phyloP scores from a whole-genome alignment of 2,797 vertebrate species.

The Poeciliopsis gracilis region DNA sequence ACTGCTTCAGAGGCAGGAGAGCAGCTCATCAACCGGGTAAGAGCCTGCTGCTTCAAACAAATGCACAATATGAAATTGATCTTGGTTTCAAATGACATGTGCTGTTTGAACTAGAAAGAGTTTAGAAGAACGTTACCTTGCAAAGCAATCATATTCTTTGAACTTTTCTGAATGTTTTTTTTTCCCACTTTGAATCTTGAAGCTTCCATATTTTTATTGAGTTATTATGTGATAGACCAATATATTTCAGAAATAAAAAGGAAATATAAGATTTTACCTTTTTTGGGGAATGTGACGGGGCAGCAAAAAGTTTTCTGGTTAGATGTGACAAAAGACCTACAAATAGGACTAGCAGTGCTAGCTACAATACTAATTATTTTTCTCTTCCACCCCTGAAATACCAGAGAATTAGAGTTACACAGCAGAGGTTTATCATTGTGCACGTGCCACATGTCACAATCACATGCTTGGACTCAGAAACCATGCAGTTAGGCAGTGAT shows the following conservation, averaged over 20 bases:
- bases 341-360: slow-evolving; percentile 11
- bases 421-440: slow-evolving; percentile 52
- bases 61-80: slow-evolving; percentile 8
- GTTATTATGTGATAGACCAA: neutral
- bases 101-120: neutral
- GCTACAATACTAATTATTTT: slow-evolving; percentile 46
- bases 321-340: neutral
- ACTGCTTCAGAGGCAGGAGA: slow-evolving; percentile 97
- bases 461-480: slow-evolving; percentile 42
- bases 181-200: neutral
- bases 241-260: neutral
- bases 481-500: slow-evolving; percentile 19
- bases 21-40: slow-evolving; percentile 97
- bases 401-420: slow-evolving; percentile 39
- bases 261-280: neutral
- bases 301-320: neutral
- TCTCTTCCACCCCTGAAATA: slow-evolving; percentile 43
- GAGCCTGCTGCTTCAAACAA: slow-evolving; percentile 61
- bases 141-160: neutral
- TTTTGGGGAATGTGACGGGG: neutral
- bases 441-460: slow-evolving; percentile 43
- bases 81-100: slow-evolving; percentile 25
- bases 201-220: neutral
- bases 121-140: neutral
- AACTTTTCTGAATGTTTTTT: neutral